Base-by-base conservation (phyloP, 2,888 invertebrate species). In the Nemotelus nigrinus region DNA sequence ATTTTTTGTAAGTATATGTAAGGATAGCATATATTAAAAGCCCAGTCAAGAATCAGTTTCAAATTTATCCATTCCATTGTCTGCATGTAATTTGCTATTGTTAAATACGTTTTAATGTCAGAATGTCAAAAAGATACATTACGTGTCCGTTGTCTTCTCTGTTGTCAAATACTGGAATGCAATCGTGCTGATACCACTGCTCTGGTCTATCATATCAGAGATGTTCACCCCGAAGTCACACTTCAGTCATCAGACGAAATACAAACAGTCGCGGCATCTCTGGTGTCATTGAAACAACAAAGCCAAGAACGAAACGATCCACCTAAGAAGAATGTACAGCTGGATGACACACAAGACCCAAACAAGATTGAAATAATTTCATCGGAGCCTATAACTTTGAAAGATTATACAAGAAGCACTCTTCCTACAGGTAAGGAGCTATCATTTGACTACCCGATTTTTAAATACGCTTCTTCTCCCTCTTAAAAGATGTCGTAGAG, bases 151-250 rank as follows among this genome's bases (percentile, higher is more conserved):
- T 77, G 77, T 43, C 48, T 77, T n/a, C 58, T 77, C 5, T 77
- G 77, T 45, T 60, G 70, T 63, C 58, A 71, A 43, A 48, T 70
- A 4, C 48, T 77, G 25, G 60, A 70, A 50, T 77, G 72, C 41
- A 45, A 47, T 45, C 77, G 72, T 57, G 60, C 77, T 55, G 77
- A 80, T 55, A 79, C 78, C 6, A 44, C 57, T 48, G 57, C 63
- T 2, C 71, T 80, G 2, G 57, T 80, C 39, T 55, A 70, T 48
- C 80, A 80, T 74, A 77, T 80, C 7, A 58, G 71, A 8, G 48
- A 60, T 48, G 48, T 53, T 2, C 80, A 80, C 78, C 79, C 80
- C 3, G 70, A 78, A 41, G 48, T 78, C 44, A 67, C 55, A 7
- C 6, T 79, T 2, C 63, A 78, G 39, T 70, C 72, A 53, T 70